These are phyloP conservation scores for Hydrozoanthus tunicans DNA, from an alignment of 64 coral and sea anemone genomes.

Conservation along the genomic window DNA sequence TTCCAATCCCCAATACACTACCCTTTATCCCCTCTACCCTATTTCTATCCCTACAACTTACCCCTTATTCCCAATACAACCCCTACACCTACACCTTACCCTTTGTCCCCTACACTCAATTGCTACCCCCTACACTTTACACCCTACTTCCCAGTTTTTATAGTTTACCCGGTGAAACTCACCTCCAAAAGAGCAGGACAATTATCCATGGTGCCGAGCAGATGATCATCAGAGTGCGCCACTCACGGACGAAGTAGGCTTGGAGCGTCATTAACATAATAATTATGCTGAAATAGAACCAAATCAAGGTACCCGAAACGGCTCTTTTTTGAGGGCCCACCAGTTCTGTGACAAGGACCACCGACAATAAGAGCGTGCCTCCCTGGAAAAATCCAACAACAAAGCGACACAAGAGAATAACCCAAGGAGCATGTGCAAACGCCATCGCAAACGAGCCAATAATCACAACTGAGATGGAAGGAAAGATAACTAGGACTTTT, in stretches of 20 bases:
- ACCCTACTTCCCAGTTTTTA: too few species aligned
- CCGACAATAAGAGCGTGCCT: constrained; percentile 67
- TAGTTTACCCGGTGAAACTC: constrained; percentile 5
- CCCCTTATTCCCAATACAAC: too few species aligned
- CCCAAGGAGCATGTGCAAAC: constrained; percentile 69
- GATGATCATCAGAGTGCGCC: constrained; percentile 68
- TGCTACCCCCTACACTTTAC: too few species aligned
- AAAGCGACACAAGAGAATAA: constrained; percentile 50
- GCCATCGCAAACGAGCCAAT: constrained; percentile 63
- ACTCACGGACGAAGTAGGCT: constrained; percentile 69
- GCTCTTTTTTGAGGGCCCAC: constrained; percentile 79
- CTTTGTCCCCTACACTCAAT: too few species aligned
- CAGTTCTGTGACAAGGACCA: constrained; percentile 71
- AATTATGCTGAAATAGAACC: constrained; percentile 70
- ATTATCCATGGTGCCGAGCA: constrained; percentile 77
- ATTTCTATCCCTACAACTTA: too few species aligned
- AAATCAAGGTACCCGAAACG: constrained; percentile 54
- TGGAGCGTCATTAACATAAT: constrained; percentile 69
- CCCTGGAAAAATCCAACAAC: constrained; percentile 74
- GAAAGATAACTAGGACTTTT: constrained; percentile 53
- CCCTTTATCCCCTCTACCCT: too few species aligned
- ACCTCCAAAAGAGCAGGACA: constrained; percentile 80
- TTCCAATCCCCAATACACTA: too few species aligned
- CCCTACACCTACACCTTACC: too few species aligned
- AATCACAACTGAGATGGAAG: constrained; percentile 52